Evolutionary conservation across 2,888 invertebrate genomes (phyloP).

Genomic region (Stratiomys singularior): DNA sequence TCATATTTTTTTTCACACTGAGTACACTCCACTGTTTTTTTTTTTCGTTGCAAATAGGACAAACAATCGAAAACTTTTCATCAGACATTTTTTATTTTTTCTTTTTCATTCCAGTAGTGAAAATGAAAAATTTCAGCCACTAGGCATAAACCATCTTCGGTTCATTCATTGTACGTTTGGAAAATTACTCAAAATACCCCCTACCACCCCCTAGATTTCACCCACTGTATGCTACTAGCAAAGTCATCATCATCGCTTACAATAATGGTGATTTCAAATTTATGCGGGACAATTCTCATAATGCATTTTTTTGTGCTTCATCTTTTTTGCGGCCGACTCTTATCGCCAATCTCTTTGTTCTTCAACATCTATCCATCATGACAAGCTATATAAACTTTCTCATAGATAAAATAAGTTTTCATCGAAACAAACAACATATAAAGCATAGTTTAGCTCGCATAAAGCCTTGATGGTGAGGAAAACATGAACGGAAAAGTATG

Average conservation of each 20-base stretch:
- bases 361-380: slow-evolving; percentile 13
- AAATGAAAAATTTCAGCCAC: slow-evolving; percentile 1
- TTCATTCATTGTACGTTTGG: neutral
- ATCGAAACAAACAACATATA: neutral
- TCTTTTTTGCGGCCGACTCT: neutral
- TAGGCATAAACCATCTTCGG: neutral
- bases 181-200: neutral
- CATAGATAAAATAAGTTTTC: neutral
- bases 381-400: neutral
- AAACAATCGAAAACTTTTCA: slow-evolving; percentile 1
- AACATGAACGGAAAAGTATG: too few species aligned
- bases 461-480: slow-evolving; percentile 7
- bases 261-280: slow-evolving; percentile 26
- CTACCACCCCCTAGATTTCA: neutral
- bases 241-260: neutral
- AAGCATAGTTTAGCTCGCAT: slow-evolving; percentile 7
- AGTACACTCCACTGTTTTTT: neutral
- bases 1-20: neutral
- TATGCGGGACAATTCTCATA: slow-evolving; percentile 31
- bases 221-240: neutral
- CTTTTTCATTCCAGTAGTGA: neutral
- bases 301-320: slow-evolving; percentile 26
- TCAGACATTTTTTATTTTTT: neutral
- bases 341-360: slow-evolving; percentile 28
- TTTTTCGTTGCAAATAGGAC: neutral